phyloP scores from a whole-genome alignment of 2,797 vertebrate species.

The Mionectes olivaceus region DNA sequence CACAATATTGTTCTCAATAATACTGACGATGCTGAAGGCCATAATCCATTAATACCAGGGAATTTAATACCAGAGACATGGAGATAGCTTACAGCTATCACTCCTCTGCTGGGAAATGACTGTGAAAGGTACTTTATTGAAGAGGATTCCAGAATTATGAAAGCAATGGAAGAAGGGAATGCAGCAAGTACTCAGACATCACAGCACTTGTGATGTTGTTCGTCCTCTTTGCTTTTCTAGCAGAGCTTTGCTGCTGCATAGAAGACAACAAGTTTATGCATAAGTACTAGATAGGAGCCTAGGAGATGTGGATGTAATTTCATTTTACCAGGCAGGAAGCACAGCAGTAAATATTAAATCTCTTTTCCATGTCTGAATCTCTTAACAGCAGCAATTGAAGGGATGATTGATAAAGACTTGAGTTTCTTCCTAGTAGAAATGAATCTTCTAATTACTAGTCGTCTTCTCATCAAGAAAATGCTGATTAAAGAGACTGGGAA shows the following conservation, averaged over 20 bases:
- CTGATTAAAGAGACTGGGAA: neutral
- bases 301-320: neutral
- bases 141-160: neutral
- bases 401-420: neutral
- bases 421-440: neutral
- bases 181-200: neutral
- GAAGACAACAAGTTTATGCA: neutral
- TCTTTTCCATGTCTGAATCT: neutral
- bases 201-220: neutral
- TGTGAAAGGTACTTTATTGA: neutral
- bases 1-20: neutral
- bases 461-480: neutral
- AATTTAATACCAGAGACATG: slow-evolving; percentile 25
- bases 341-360: neutral
- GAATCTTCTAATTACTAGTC: neutral
- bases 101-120: neutral
- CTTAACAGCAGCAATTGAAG: neutral
- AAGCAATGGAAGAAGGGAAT: neutral
- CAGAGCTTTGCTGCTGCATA: neutral
- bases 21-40: neutral
- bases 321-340: neutral
- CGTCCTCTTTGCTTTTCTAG: neutral
- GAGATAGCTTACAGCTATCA: neutral
- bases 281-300: neutral
- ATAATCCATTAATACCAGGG: neutral